Evolutionary conservation across 2,888 invertebrate genomes (phyloP).

Genomic region (Dasypogon diadema): DNA sequence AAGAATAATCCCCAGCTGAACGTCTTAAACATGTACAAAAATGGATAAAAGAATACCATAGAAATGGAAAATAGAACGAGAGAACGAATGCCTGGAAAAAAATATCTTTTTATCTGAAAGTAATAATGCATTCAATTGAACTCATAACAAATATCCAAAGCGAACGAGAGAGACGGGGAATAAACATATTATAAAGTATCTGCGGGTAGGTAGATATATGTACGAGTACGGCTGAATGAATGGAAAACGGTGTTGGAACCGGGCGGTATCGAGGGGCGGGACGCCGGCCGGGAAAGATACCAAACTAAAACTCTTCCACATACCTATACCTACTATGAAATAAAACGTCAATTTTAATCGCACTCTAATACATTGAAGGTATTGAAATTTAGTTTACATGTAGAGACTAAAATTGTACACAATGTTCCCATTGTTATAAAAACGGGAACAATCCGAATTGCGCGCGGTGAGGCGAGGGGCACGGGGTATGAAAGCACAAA

Average conservation of each 20-base stretch:
- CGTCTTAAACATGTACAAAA: constrained; percentile 49
- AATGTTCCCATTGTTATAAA: constrained; percentile 50
- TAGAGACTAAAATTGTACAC: constrained; percentile 49
- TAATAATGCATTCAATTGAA: constrained; percentile 50
- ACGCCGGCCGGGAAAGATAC: constrained; percentile 25
- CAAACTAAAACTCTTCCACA: constrained; percentile 26
- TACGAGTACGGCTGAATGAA: constrained; percentile 28
- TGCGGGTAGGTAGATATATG: constrained; percentile 40
- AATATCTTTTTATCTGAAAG: constrained; percentile 50
- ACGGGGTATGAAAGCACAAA: not conserved
- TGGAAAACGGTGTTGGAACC: constrained; percentile 20
- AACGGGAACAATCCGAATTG: constrained; percentile 32
- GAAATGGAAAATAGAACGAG: constrained; percentile 45
- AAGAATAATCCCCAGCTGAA: constrained; percentile 41
- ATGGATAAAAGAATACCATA: constrained; percentile 47
- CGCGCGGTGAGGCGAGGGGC: not conserved
- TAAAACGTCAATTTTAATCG: constrained; percentile 50
- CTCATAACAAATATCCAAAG: constrained; percentile 48
- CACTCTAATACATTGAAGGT: constrained; percentile 45
- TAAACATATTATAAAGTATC: constrained; percentile 48
- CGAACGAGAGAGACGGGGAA: constrained; percentile 37
- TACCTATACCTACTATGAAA: constrained; percentile 45
- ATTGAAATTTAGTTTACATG: constrained; percentile 49
- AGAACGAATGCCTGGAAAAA: constrained; percentile 17
- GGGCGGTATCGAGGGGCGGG: not conserved